These are phyloP conservation scores for Nycticorax nycticorax DNA, from an alignment of 2,113 vertebrate genomes.

Conservation along the genomic window DNA sequence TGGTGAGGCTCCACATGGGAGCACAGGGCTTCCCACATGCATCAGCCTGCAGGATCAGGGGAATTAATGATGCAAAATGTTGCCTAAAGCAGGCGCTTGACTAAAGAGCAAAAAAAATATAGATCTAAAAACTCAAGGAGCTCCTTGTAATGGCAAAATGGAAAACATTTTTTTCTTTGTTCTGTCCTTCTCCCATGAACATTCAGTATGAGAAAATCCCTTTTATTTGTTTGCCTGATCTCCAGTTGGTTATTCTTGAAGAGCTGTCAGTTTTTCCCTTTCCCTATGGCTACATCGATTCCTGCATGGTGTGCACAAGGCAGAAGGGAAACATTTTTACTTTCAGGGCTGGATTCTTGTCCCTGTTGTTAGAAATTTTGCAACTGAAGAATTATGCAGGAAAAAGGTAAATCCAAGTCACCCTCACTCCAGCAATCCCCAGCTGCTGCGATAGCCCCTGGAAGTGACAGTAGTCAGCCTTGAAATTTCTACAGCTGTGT, in stretches of 20 bases:
- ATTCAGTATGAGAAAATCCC: background rate
- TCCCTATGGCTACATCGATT: background rate
- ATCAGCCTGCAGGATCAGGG: background rate
- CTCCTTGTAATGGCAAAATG: background rate
- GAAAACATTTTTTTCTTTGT: background rate
- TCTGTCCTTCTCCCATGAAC: background rate
- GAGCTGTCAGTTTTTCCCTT: conserved; percentile 23
- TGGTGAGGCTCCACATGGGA: conserved; percentile 10
- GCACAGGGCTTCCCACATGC: background rate
- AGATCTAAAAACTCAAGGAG: background rate
- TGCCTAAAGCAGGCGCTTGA: background rate
- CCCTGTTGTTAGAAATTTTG: background rate
- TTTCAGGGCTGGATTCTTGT: background rate
- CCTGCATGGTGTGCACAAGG: background rate
- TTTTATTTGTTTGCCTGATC: background rate
- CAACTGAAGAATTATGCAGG: background rate
- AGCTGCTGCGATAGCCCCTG: background rate
- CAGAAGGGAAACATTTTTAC: background rate
- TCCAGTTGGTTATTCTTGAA: background rate
- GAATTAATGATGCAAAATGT: conserved; percentile 10
- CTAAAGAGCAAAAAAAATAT: background rate
- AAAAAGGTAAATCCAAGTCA: conserved; percentile 23
- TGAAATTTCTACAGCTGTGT: conserved; percentile 3
- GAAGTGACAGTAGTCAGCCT: background rate
- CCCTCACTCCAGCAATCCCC: background rate